These are phyloP conservation scores for Drosophila quadrilineata DNA, from an alignment of 1,140 invertebrate genomes.

Conservation along the genomic window DNA sequence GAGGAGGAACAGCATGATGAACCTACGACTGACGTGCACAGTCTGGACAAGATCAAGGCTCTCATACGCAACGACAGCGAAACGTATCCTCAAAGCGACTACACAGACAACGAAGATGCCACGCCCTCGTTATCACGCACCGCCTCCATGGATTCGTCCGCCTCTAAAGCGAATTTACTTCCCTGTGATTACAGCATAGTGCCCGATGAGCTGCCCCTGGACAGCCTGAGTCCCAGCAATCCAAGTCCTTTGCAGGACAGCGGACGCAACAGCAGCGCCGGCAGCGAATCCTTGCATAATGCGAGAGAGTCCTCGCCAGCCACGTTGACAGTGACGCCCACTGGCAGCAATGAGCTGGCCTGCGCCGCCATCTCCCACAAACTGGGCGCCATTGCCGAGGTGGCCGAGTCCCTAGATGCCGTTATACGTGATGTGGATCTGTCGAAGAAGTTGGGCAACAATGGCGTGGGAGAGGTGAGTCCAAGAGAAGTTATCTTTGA, in stretches of 20 bases:
- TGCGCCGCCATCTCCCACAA: slow-evolving; percentile 86
- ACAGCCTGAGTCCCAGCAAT: slow-evolving; percentile 27
- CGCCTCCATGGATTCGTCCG: slow-evolving; percentile 58
- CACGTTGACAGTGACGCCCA: slow-evolving; percentile 53
- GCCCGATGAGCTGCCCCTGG: slow-evolving; percentile 63
- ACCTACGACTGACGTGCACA: neutral
- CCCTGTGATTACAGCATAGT: slow-evolving; percentile 67
- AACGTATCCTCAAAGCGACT: slow-evolving; percentile 68
- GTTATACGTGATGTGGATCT: slow-evolving; percentile 79
- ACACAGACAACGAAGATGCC: slow-evolving; percentile 47
- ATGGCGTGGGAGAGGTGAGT: slow-evolving; percentile 62
- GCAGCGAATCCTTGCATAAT: slow-evolving; percentile 28
- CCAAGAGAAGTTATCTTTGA: neutral
- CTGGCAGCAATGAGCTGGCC: slow-evolving; percentile 84
- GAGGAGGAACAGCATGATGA: slow-evolving; percentile 13
- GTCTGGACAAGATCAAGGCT: slow-evolving; percentile 64
- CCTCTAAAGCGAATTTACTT: slow-evolving; percentile 23
- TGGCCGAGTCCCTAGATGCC: slow-evolving; percentile 86
- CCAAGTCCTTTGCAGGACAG: slow-evolving; percentile 64
- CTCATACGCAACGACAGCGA: slow-evolving; percentile 67
- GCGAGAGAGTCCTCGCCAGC: neutral
- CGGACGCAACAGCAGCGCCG: slow-evolving; percentile 55
- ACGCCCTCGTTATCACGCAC: slow-evolving; percentile 66
- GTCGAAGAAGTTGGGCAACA: slow-evolving; percentile 66
- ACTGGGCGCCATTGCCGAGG: slow-evolving; percentile 85